Evolutionary conservation across 2,797 vertebrate genomes (phyloP).

Genomic region (Podargus strigoides): DNA sequence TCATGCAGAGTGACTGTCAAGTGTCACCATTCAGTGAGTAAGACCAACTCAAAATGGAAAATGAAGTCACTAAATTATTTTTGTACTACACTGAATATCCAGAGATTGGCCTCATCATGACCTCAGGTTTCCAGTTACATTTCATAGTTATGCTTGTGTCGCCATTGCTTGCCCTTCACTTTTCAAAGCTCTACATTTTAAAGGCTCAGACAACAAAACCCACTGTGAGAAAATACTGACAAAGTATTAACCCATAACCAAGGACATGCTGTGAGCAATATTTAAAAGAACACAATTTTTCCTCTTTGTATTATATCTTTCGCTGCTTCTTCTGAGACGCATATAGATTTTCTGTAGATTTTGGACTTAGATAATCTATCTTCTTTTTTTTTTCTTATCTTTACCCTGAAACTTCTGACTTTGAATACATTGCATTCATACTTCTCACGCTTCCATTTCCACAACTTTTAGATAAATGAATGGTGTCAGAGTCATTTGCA

Average conservation of each 20-base stretch:
- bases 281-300: background rate
- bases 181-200: background rate
- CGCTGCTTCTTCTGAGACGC: background rate
- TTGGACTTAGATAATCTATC: background rate
- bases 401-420: background rate
- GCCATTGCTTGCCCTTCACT: background rate
- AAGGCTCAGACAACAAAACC: background rate
- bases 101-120: background rate
- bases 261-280: background rate
- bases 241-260: background rate
- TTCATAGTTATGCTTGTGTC: background rate
- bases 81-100: background rate
- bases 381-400: background rate
- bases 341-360: background rate
- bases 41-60: constrained; percentile 3
- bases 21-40: constrained; percentile 10
- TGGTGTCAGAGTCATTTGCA: background rate
- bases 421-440: background rate
- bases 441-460: background rate
- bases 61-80: constrained; percentile 10
- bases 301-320: background rate
- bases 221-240: background rate
- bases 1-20: constrained; percentile 33
- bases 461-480: background rate
- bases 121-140: background rate